phyloP scores from a whole-genome alignment of 2,797 vertebrate species.

The Pteronotus mesoamericanus region DNA sequence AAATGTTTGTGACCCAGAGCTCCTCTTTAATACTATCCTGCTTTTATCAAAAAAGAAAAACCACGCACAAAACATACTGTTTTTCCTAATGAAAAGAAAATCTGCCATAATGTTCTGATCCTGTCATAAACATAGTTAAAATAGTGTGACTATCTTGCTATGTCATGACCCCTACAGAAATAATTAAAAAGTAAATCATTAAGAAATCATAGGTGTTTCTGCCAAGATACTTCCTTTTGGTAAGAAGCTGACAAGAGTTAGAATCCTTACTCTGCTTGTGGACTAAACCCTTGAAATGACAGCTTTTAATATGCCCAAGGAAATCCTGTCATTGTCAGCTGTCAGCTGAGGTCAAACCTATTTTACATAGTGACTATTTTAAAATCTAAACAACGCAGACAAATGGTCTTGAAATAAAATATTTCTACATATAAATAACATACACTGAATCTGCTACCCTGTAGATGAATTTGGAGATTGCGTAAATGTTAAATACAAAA shows the following conservation, averaged over 20 bases:
- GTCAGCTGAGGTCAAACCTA: not conserved
- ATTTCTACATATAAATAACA: not conserved
- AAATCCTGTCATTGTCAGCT: not conserved
- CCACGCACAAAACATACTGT: not conserved
- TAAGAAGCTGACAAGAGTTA: not conserved
- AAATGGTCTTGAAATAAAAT: not conserved
- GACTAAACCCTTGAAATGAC: not conserved
- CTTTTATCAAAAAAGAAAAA: conserved; percentile 12
- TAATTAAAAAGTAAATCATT: not conserved
- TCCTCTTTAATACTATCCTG: not conserved
- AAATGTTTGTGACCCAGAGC: not conserved
- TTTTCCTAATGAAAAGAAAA: conserved; percentile 12
- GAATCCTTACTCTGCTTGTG: not conserved
- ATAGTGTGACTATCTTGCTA: not conserved
- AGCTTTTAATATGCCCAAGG: not conserved
- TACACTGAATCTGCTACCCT: not conserved
- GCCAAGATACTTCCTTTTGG: not conserved
- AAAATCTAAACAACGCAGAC: conserved; percentile 10
- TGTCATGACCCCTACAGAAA: not conserved
- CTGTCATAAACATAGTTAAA: not conserved
- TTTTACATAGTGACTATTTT: not conserved
- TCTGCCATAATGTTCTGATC: not conserved
- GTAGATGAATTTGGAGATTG: not conserved
- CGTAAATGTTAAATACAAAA: not conserved
- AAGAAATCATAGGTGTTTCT: not conserved